Evolutionary conservation across 2,888 invertebrate genomes (phyloP), one percentile per base, ranked within the genome.

Genomic region (Arctia plantaginis): DNA sequence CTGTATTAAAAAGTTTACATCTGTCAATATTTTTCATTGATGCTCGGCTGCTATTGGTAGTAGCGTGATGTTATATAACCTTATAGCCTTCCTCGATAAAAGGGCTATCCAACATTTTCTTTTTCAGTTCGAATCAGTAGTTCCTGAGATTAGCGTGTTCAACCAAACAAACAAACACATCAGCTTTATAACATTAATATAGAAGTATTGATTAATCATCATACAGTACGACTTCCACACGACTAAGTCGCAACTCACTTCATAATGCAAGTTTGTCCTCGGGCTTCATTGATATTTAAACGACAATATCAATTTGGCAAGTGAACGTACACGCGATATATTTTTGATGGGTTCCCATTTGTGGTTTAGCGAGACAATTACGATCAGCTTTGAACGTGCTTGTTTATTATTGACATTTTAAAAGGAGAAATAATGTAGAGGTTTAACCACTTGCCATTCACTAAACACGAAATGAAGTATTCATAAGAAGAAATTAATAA

Each of bases 341-440:
- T 67, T 67, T 20, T 47, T 67, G 47, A 47, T 67, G 67, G 67
- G 47, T 47, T 47, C 20, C 27, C 67, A 67, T 67, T 67, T 67
- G 67, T 67, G 67, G 67, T 47, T 30, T 47, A 67, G 44, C 44
- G 10, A 67, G 33, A 30, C 67, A 47, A 30, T 47, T 44, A 44
- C 44, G 27, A 59, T 59, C 4, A 6, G 15, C 59, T 59, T 27
- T 59, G 27, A 27, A 27, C 13, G 12, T 55, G 23, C 12, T n/a
- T 55, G 55, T 12, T 55, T 55, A n/a, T 59, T n/a, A 15, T n/a
- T 27, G 12, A n/a, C 27, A 59, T 59, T 3, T 59, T 55, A 55
- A n/a, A 8, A 51, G 8, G 51, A 51, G 51, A 51, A 51, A 51
- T 23, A 51, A 51, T 8, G 3, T 0, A 51, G 51, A 8, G n/a